A percentile compares a stretch with the other conserved stretches of the same genome.
Conservation (phyloP, 1,140 invertebrate genomes). For the Macrobrachium rosenbergii region DNA sequence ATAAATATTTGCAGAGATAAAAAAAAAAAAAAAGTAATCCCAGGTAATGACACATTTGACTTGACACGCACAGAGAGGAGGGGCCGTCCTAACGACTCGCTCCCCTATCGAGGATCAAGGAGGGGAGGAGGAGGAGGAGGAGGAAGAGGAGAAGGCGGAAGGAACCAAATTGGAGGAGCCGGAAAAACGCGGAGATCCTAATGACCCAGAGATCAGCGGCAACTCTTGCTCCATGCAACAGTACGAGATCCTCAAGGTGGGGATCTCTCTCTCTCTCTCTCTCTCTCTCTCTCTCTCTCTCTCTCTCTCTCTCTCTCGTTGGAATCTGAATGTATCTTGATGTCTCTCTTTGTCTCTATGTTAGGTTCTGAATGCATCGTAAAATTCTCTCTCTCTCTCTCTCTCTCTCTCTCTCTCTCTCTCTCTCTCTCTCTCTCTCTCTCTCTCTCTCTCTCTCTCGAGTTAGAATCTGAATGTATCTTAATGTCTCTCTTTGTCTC, state of each 20-base stretch:
- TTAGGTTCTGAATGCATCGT: not conserved
- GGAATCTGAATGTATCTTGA: not conserved
- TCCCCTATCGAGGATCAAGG: constrained; percentile 61
- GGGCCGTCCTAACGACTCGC: constrained; percentile 51
- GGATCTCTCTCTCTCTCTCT: too few relatives aligned
- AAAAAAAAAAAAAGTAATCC: not conserved
- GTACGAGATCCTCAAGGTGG: constrained; percentile 79
- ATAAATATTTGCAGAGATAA: not conserved
- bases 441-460: not conserved
- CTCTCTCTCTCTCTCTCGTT: too few relatives aligned
- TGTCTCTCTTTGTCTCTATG: not conserved
- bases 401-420: not conserved
- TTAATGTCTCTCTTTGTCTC: not conserved
- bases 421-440: not conserved
- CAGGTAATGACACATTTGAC: not conserved
- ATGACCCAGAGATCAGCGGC: constrained; percentile 2
- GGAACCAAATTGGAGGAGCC: not conserved
- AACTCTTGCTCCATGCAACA: constrained; percentile 76
- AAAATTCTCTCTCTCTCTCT: not conserved
- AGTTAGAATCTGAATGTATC: not conserved
- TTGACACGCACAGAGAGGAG: constrained; percentile 23
- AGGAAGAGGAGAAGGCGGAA: not conserved
- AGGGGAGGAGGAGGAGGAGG: constrained; percentile 27
- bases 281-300: too few relatives aligned
- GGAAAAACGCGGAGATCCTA: not conserved